Percentiles rank a stretch among this genome's conserved stretches.
Evolutionary conservation across 2,797 vertebrate genomes (phyloP).

Genomic region (Arctocebus calabarensis): DNA sequence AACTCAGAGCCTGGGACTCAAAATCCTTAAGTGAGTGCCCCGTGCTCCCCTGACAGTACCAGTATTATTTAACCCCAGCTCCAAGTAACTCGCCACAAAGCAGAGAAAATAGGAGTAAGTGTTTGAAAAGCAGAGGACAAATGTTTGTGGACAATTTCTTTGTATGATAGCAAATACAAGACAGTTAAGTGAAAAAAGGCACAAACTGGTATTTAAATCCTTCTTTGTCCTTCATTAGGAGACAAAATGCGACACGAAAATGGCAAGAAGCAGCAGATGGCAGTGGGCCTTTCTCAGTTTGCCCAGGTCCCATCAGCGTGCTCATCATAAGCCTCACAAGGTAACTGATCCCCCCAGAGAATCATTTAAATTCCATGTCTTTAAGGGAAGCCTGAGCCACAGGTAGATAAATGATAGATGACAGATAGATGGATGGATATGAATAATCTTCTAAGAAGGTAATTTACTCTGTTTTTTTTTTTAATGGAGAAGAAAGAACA

Average conservation of each 20-base stretch:
- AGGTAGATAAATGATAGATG: too few species aligned
- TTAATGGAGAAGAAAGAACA: not conserved
- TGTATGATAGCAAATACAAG: not conserved
- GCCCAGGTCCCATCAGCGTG: not conserved
- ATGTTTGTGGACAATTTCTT: not conserved
- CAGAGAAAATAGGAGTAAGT: not conserved
- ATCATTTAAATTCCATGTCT: not conserved
- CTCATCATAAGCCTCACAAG: not conserved
- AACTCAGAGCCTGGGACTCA: not conserved
- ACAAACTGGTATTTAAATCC: not conserved
- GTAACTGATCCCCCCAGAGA: not conserved
- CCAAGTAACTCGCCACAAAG: not conserved
- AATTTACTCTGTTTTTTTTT: not conserved
- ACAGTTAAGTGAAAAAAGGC: not conserved
- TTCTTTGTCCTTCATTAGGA: not conserved
- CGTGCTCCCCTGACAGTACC: not conserved
- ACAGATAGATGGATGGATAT: too few species aligned
- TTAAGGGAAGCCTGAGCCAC: not conserved
- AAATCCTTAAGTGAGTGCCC: not conserved
- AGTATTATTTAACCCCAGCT: not conserved
- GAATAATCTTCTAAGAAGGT: not conserved
- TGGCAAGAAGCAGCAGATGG: not conserved
- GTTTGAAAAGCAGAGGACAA: not conserved
- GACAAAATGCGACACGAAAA: not conserved
- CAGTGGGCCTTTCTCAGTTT: not conserved